Evolutionary conservation across 1,140 invertebrate species (phyloP).

Genomic region (Cydia splendana): DNA sequence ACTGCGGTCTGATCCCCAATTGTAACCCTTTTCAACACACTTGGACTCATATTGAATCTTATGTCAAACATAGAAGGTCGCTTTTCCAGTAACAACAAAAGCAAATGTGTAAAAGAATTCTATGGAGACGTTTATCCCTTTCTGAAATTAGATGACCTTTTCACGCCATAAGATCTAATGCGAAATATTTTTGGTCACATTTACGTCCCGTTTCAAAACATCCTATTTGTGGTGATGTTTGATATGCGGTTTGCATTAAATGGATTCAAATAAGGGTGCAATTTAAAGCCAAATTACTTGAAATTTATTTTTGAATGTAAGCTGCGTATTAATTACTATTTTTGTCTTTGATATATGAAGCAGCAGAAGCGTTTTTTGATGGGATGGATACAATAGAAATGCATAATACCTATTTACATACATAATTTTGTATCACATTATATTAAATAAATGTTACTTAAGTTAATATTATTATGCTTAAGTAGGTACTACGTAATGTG

Average conservation of each 20-base stretch:
- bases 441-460: no score
- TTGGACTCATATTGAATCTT: not conserved
- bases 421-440: no score
- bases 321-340: no score
- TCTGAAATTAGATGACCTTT: not conserved
- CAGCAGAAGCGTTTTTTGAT: no score
- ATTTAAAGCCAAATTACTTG: no score
- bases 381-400: no score
- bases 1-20: not conserved
- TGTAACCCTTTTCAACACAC: not conserved
- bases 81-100: not conserved
- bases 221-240: not conserved
- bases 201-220: not conserved
- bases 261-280: no score
- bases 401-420: no score
- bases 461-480: no score
- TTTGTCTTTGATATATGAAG: no score
- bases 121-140: conserved; percentile 20
- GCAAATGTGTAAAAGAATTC: not conserved
- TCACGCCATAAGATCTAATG: not conserved
- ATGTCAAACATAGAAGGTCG: not conserved
- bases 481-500: no score
- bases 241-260: not conserved
- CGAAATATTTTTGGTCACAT: not conserved
- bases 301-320: no score